Percentiles rank a stretch among this genome's conserved stretches.
These are phyloP conservation scores for Bettongia penicillata DNA, from an alignment of 2,113 vertebrate species.

Conservation along the genomic window DNA sequence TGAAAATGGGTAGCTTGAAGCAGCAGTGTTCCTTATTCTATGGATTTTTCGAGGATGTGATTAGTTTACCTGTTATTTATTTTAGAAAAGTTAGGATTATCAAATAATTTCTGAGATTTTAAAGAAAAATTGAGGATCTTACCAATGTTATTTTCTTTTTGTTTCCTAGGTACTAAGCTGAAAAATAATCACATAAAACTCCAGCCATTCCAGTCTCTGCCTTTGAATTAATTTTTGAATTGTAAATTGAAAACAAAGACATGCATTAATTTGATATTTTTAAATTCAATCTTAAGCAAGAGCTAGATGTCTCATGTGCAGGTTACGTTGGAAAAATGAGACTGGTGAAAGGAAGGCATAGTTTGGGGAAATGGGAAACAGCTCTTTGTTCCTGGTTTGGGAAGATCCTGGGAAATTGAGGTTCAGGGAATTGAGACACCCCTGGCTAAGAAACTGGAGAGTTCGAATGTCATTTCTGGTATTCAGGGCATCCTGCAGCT, in stretches of 20 bases:
- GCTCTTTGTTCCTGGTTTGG: background rate
- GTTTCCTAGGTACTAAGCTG: background rate
- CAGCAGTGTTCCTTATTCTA: conserved; percentile 42
- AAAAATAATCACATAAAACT: background rate
- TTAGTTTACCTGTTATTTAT: conserved; percentile 33
- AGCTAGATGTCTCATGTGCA: background rate
- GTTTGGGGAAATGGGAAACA: background rate
- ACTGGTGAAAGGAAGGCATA: conserved; percentile 8
- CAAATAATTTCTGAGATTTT: conserved; percentile 26
- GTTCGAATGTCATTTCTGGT: background rate
- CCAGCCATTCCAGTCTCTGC: conserved; percentile 56
- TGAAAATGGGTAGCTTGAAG: background rate
- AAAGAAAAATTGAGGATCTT: background rate
- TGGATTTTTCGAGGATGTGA: conserved; percentile 32
- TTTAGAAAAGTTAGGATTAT: conserved; percentile 25
- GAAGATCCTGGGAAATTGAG: background rate
- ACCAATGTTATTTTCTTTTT: conserved; percentile 14
- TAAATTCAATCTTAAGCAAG: conserved; percentile 58
- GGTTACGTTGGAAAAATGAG: conserved; percentile 64
- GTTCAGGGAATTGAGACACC: background rate
- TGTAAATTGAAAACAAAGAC: conserved; percentile 59
- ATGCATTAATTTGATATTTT: conserved; percentile 50
- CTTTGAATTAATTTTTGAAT: conserved; percentile 34
- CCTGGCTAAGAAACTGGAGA: background rate
- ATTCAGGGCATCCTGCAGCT: background rate